Percentiles rank a stretch among this genome's conserved stretches.
These are phyloP conservation scores for Aporophyla lueneburgensis DNA, from an alignment of 2,888 invertebrate species.

Conservation along the genomic window DNA sequence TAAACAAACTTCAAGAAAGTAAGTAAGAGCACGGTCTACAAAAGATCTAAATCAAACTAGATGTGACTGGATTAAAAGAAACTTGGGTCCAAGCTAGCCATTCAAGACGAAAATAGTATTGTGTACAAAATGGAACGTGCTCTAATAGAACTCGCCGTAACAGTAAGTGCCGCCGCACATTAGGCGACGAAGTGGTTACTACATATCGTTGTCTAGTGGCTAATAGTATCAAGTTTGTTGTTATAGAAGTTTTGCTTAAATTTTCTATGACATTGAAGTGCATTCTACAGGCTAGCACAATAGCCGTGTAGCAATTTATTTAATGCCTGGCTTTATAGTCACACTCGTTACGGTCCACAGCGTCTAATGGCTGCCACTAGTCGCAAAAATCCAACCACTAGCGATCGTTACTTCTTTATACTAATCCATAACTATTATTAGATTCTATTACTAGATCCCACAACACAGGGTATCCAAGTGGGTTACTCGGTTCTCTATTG, in stretches of 20 bases:
- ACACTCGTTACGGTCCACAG: background rate
- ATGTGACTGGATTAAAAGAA: conserved; percentile 65
- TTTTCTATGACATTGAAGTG: conserved; percentile 16
- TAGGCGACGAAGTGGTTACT: background rate
- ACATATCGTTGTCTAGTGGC: background rate
- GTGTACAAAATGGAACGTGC: conserved; percentile 54
- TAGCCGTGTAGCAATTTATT: background rate
- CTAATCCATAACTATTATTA: background rate
- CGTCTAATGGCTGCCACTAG: background rate
- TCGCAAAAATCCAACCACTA: background rate
- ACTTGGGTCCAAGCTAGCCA: conserved; percentile 46
- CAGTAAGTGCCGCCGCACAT: conserved; percentile 26
- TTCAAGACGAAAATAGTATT: conserved; percentile 62
- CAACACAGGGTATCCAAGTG: no score
- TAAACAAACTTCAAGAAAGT: conserved; percentile 38
- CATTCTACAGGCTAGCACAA: background rate
- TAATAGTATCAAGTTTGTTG: background rate
- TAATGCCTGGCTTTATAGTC: background rate
- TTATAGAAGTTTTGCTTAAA: background rate
- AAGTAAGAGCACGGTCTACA: conserved; percentile 40
- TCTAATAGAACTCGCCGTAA: conserved; percentile 19
- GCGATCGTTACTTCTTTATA: background rate
- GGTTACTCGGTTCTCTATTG: no score
- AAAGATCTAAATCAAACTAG: conserved; percentile 69
- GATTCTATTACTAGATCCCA: no score